These are phyloP conservation scores for Bufo gargarizans DNA, from an alignment of 2,113 vertebrate genomes.

Conservation along the genomic window DNA sequence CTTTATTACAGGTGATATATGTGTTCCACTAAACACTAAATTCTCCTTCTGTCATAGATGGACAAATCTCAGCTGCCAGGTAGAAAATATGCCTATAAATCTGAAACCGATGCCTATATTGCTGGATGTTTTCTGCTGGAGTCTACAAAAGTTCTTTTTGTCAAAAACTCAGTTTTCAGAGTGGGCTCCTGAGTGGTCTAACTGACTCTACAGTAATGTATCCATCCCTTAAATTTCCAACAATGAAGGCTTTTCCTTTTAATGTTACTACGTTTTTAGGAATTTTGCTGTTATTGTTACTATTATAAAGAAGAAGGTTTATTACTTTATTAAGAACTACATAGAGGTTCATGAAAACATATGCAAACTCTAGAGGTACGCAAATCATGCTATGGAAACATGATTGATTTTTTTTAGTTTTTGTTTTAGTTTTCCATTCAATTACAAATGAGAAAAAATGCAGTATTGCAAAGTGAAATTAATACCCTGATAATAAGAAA, in stretches of 20 bases:
- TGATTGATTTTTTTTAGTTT: neutral
- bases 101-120: neutral
- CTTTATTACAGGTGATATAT: slow-evolving; percentile 9
- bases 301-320: too few species aligned
- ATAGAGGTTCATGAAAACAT: neutral
- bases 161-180: neutral
- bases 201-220: too few species aligned
- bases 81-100: slow-evolving; percentile 14
- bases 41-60: neutral
- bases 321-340: neutral
- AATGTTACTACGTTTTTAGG: too few species aligned
- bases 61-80: neutral
- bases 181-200: neutral
- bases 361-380: too few species aligned
- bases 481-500: too few species aligned
- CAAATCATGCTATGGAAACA: neutral
- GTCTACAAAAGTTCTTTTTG: neutral
- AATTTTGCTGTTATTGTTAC: too few species aligned
- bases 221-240: too few species aligned
- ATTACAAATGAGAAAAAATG: too few species aligned
- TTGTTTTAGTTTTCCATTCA: too few species aligned
- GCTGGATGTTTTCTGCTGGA: neutral
- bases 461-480: too few species aligned
- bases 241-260: too few species aligned
- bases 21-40: neutral